Evolutionary conservation across 2,888 invertebrate genomes (phyloP).

Genomic region (Drosophila siamana): DNA sequence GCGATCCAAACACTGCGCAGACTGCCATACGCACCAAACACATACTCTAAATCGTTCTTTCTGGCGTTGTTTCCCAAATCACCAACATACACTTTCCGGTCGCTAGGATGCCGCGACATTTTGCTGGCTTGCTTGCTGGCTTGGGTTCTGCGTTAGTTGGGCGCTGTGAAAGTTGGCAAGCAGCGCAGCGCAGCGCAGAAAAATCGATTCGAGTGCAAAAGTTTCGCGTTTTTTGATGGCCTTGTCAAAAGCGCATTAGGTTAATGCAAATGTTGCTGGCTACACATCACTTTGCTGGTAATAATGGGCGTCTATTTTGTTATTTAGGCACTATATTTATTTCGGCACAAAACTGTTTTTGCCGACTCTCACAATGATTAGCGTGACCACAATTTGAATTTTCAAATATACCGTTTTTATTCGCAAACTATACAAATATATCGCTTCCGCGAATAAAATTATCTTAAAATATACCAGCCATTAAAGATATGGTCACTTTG

Average conservation of each 20-base stretch:
- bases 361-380: constrained; percentile 65
- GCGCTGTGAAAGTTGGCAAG: constrained; percentile 60
- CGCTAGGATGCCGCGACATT: constrained; percentile 87
- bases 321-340: constrained; percentile 65
- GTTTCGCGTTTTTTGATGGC: constrained; percentile 44
- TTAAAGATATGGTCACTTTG: neutral
- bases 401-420: constrained; percentile 1
- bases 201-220: constrained; percentile 69
- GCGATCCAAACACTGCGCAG: constrained; percentile 99
- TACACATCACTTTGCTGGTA: constrained; percentile 54
- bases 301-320: constrained; percentile 35
- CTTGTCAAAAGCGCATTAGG: constrained; percentile 38
- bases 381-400: constrained; percentile 2
- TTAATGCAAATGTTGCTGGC: constrained; percentile 37
- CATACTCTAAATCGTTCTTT: constrained; percentile 96
- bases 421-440: neutral
- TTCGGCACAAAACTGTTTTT: constrained; percentile 75
- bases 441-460: neutral
- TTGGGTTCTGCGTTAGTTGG: constrained; percentile 54
- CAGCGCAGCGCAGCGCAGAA: constrained; percentile 51
- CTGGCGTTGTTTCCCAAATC: constrained; percentile 96
- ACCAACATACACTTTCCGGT: constrained; percentile 98
- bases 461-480: neutral
- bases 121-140: constrained; percentile 36
- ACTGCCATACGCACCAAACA: constrained; percentile 96